phyloP scores from a whole-genome alignment of 1,140 invertebrate species.

The Lordiphosa clarofinis region DNA sequence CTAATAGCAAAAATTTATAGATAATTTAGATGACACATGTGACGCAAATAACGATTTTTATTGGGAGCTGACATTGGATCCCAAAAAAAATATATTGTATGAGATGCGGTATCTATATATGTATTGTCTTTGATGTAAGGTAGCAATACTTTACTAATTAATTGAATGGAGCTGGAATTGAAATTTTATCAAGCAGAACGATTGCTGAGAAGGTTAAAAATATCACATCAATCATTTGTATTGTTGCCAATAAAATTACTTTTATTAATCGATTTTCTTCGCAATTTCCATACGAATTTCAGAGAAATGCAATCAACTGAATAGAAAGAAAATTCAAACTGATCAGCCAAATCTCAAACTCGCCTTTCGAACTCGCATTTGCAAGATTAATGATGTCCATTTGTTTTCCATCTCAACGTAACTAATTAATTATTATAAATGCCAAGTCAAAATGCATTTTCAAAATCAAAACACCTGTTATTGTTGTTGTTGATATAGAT shows the following conservation, averaged over 20 bases:
- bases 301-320: constrained; percentile 28
- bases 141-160: too few species aligned
- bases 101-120: too few species aligned
- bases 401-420: constrained; percentile 16
- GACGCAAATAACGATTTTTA: too few species aligned
- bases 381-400: constrained; percentile 36
- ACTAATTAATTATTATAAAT: constrained; percentile 62
- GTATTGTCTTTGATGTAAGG: too few species aligned
- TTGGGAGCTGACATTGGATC: too few species aligned
- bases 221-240: too few species aligned
- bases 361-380: constrained; percentile 45
- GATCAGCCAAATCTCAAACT: background rate
- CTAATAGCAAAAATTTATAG: too few species aligned
- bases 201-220: too few species aligned
- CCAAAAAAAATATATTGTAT: too few species aligned
- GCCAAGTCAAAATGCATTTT: constrained; percentile 46
- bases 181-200: too few species aligned
- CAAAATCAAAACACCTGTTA: constrained; percentile 48
- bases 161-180: too few species aligned
- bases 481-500: constrained; percentile 29
- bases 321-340: constrained; percentile 16
- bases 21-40: too few species aligned
- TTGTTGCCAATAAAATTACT: constrained; percentile 27
- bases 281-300: constrained; percentile 7
- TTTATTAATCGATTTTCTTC: constrained; percentile 47